A percentile compares a stretch with the other conserved stretches of the same genome.
Evolutionary conservation across 2,797 vertebrate genomes (phyloP).

Genomic region (Pangasius mekongensis): DNA sequence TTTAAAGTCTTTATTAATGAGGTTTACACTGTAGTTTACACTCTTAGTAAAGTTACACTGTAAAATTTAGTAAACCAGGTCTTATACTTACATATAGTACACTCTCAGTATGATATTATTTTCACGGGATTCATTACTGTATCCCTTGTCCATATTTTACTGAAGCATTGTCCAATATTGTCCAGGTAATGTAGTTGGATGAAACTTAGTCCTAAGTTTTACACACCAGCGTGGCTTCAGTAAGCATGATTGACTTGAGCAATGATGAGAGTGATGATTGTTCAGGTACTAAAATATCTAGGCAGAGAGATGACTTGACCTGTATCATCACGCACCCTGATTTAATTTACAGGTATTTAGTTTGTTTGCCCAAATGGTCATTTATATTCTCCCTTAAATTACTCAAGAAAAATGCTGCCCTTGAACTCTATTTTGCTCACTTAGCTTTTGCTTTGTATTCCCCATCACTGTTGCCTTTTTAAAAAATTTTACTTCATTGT

Average conservation of each 20-base stretch:
- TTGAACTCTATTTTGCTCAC: conserved; percentile 63
- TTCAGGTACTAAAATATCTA: conserved; percentile 54
- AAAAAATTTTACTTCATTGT: conserved; percentile 64
- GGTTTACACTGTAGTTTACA: too few relatives aligned
- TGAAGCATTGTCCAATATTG: background rate
- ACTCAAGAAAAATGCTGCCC: conserved; percentile 68
- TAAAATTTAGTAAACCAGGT: background rate
- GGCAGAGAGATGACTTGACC: background rate
- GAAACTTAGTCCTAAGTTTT: background rate
- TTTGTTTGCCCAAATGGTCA: background rate
- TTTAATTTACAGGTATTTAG: conserved; percentile 43
- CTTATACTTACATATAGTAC: background rate
- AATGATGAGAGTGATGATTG: conserved; percentile 25
- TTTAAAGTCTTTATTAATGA: background rate
- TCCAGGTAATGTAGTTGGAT: background rate
- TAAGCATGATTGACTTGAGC: background rate
- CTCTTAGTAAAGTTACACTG: conserved; percentile 1
- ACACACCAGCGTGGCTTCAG: background rate
- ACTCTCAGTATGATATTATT: background rate
- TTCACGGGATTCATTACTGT: background rate
- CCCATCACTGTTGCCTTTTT: conserved; percentile 62
- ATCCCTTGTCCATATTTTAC: conserved; percentile 1
- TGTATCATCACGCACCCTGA: conserved; percentile 3
- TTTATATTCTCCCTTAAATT: conserved; percentile 61
- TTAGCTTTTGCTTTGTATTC: conserved; percentile 55